Evolutionary conservation across 1,140 invertebrate genomes (phyloP).

Genomic region (Scaptomyza graminum): DNA sequence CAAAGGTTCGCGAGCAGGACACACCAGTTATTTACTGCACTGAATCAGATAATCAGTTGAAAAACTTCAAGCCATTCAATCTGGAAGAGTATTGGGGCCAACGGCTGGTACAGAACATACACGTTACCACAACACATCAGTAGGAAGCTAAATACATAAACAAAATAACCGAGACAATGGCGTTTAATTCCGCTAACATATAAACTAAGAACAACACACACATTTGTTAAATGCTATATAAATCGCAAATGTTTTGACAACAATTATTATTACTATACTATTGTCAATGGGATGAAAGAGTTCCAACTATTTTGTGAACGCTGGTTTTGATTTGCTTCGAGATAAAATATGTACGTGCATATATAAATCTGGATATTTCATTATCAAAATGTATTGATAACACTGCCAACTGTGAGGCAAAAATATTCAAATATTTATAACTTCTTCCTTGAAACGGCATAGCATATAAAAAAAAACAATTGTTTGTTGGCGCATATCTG

Average conservation of each 20-base stretch:
- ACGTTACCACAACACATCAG: constrained; percentile 74
- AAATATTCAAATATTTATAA: constrained; percentile 11
- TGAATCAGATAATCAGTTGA: constrained; percentile 81
- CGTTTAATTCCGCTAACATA: constrained; percentile 48
- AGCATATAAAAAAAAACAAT: constrained; percentile 10
- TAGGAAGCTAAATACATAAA: constrained; percentile 28
- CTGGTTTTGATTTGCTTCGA: constrained; percentile 30
- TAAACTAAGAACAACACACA: constrained; percentile 34
- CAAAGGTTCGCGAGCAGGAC: constrained; percentile 74
- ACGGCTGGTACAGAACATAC: constrained; percentile 80
- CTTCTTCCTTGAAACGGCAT: constrained; percentile 14
- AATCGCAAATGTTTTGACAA: constrained; percentile 23
- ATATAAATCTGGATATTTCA: background rate
- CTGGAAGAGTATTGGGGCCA: constrained; percentile 83
- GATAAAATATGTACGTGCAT: constrained; percentile 4
- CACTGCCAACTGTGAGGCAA: constrained; percentile 72
- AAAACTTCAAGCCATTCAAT: constrained; percentile 82
- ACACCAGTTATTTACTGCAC: constrained; percentile 70
- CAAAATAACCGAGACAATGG: constrained; percentile 40
- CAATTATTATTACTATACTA: constrained; percentile 10
- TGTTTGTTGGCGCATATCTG: constrained; percentile 12
- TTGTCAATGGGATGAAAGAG: constrained; percentile 37
- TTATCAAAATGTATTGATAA: constrained; percentile 45
- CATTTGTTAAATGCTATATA: constrained; percentile 29
- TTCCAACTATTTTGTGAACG: constrained; percentile 1